Percentiles rank a stretch among this genome's conserved stretches.
Conservation (phyloP, 2,113 vertebrate genomes). For the Tragelaphus scriptus region DNA sequence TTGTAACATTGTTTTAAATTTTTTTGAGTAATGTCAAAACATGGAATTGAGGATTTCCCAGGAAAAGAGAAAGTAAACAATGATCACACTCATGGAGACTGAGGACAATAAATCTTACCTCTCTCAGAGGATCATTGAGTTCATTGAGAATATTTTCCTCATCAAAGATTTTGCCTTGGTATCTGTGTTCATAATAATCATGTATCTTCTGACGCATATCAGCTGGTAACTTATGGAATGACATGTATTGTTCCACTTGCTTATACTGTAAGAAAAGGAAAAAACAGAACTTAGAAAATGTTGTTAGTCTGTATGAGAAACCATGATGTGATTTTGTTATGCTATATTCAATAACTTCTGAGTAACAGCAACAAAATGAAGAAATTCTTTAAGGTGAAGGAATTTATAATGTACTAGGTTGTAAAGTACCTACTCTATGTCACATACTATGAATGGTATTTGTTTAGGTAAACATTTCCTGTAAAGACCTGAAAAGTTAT, state of each 20-base stretch:
- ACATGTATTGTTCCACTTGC: slow-evolving; percentile 99
- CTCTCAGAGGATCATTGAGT: slow-evolving; percentile 97
- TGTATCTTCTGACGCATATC: slow-evolving; percentile 99
- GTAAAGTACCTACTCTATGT: not conserved
- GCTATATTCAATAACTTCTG: not conserved
- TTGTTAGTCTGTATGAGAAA: not conserved
- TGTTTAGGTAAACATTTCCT: not conserved
- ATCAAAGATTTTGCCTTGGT: slow-evolving; percentile 99
- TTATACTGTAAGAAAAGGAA: slow-evolving; percentile 89
- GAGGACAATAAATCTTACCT: slow-evolving; percentile 83
- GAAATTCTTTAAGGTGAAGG: not conserved
- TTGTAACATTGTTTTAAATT: not conserved
- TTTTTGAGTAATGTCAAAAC: not conserved
- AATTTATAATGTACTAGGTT: not conserved
- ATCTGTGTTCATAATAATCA: slow-evolving; percentile 98
- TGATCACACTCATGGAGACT: rapidly evolving
- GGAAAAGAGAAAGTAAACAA: not conserved
- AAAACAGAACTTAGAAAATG: not conserved
- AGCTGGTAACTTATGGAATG: slow-evolving; percentile 98
- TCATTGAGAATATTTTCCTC: slow-evolving; percentile 98
- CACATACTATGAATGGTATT: not conserved
- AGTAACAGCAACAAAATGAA: not conserved
- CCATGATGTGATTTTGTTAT: not conserved
- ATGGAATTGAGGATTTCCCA: not conserved
- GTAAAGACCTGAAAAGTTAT: not conserved